phyloP scores from a whole-genome alignment of 2,113 vertebrate genomes.

The Callithrix jacchus region DNA sequence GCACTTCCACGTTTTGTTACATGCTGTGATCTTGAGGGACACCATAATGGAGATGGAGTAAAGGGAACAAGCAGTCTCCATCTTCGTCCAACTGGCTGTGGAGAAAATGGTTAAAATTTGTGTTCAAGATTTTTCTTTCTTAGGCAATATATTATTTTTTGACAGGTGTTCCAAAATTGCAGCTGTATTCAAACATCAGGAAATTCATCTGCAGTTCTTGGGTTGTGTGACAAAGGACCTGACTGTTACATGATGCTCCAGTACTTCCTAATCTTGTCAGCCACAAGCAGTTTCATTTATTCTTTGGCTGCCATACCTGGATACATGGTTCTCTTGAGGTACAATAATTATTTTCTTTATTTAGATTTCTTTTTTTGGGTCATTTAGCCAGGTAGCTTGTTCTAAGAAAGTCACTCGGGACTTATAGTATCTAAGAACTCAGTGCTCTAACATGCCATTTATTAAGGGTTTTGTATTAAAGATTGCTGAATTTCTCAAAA shows the following conservation, averaged over 20 bases:
- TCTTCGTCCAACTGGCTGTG: not conserved
- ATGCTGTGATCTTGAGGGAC: not conserved
- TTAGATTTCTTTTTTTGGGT: not conserved
- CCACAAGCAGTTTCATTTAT: constrained; percentile 83
- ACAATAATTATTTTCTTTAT: constrained; percentile 11
- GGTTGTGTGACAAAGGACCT: constrained; percentile 81
- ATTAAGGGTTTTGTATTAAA: not conserved
- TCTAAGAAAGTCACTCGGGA: not conserved
- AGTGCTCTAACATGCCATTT: not conserved
- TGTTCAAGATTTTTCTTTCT: not conserved
- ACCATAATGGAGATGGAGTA: not conserved
- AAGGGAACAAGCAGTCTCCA: not conserved
- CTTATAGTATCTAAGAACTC: not conserved
- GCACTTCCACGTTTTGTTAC: not conserved
- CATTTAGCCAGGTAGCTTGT: not conserved
- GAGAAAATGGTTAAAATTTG: not conserved
- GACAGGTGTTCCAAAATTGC: constrained; percentile 86
- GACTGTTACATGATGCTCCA: constrained; percentile 83
- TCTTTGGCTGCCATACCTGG: constrained; percentile 87
- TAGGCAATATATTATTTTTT: constrained; percentile 52
- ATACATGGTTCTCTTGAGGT: constrained; percentile 90
- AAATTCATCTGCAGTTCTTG: constrained; percentile 83
- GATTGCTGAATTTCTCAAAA: not conserved
- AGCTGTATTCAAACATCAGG: constrained; percentile 81
- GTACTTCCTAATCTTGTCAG: constrained; percentile 83